These are phyloP conservation scores for Megalopta genalis DNA, from an alignment of 1,140 invertebrate species.

Conservation along the genomic window DNA sequence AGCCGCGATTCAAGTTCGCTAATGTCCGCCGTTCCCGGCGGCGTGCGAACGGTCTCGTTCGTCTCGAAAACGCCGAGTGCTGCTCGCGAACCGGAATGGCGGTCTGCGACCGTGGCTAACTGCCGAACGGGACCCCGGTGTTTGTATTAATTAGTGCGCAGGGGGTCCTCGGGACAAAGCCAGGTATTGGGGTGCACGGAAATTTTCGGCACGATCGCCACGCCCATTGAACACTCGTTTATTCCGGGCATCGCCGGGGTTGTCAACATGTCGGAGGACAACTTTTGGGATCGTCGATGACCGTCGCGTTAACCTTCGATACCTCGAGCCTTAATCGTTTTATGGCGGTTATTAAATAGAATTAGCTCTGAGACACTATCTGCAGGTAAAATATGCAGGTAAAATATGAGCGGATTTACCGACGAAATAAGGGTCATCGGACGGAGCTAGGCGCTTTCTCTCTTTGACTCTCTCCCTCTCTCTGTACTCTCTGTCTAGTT, in stretches of 20 bases:
- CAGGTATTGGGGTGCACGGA: slow-evolving; percentile 1
- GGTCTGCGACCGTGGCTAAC: not conserved
- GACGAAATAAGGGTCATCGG: no score
- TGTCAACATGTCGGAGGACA: not conserved
- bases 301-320: not conserved
- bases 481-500: no score
- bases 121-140: no score
- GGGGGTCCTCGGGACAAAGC: not conserved
- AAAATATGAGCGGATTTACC: no score
- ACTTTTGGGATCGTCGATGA: not conserved
- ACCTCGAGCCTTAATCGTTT: not conserved
- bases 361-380: no score
- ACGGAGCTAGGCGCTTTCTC: no score
- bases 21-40: no score
- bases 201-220: slow-evolving; percentile 6
- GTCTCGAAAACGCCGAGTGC: not conserved
- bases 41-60: no score
- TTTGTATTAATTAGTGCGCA: not conserved
- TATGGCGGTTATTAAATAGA: not conserved
- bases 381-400: no score
- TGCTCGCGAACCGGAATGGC: not conserved
- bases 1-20: no score
- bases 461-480: no score
- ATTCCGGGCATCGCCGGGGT: no score
- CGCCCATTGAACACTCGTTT: not conserved